Percentiles rank a stretch among this genome's conserved stretches.
Conservation (phyloP, 2,113 vertebrate species). For the Bubo blakistoni region DNA sequence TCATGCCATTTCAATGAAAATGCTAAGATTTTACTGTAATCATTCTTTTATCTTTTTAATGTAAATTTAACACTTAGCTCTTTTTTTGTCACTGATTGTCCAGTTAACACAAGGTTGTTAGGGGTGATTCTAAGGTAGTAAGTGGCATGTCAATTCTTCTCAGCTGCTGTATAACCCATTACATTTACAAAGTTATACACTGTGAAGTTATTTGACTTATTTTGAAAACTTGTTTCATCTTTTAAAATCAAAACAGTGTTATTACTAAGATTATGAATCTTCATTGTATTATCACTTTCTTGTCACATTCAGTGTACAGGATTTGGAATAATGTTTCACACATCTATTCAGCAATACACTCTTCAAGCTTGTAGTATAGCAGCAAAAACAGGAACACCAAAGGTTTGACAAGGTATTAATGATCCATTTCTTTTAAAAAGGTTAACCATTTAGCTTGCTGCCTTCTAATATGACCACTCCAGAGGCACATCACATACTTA, state of each 20-base stretch:
- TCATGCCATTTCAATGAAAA: not conserved
- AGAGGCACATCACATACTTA: not conserved
- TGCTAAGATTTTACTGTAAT: rapidly evolving
- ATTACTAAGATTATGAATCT: not conserved
- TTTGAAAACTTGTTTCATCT: not conserved
- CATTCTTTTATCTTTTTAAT: not conserved
- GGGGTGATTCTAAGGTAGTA: not conserved
- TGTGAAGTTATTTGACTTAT: not conserved
- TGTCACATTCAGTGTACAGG: not conserved
- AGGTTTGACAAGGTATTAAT: not conserved
- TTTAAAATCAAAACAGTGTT: not conserved
- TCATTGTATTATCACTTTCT: not conserved
- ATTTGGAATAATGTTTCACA: not conserved
- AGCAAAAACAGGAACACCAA: not conserved
- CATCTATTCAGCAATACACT: not conserved
- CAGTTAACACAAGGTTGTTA: not conserved
- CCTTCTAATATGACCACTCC: not conserved
- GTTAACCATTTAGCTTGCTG: not conserved
- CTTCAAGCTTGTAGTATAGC: not conserved
- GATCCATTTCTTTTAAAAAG: not conserved
- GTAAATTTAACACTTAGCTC: not conserved
- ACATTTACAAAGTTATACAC: not conserved
- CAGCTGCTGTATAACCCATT: not conserved
- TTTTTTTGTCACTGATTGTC: not conserved
- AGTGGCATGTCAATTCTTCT: not conserved